Evolutionary conservation across 2,797 vertebrate genomes (phyloP).

Genomic region (Scyliorhinus canicula): DNA sequence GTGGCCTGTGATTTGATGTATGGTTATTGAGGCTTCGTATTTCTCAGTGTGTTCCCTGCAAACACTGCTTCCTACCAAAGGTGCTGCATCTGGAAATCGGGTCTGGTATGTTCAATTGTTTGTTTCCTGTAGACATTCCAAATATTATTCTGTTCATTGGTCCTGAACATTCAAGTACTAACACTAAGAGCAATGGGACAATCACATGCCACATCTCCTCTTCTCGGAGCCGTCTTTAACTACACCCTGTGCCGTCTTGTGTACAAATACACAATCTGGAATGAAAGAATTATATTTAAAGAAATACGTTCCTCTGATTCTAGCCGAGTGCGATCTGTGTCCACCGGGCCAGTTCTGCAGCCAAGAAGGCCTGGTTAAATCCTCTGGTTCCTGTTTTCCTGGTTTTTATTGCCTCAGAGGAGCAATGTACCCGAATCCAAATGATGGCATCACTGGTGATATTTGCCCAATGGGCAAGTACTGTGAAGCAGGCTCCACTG

Average conservation of each 20-base stretch:
- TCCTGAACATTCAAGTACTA: not conserved
- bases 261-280: not conserved
- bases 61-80: not conserved
- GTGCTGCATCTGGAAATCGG: not conserved
- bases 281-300: not conserved
- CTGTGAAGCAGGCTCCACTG: slow-evolving; percentile 56
- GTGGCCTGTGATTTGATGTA: not conserved
- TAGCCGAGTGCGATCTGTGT: slow-evolving; percentile 66
- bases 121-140: not conserved
- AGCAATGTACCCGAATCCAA: slow-evolving; percentile 62
- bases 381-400: slow-evolving; percentile 60
- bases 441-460: slow-evolving; percentile 62
- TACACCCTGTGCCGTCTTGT: not conserved
- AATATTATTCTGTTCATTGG: not conserved
- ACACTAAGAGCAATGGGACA: not conserved
- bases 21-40: not conserved
- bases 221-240: not conserved
- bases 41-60: not conserved
- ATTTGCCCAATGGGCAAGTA: slow-evolving; percentile 61
- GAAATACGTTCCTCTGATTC: not conserved
- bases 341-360: slow-evolving; percentile 65
- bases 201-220: not conserved
- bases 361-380: slow-evolving; percentile 60
- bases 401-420: slow-evolving; percentile 64
- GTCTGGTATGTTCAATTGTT: not conserved